Percentiles rank a stretch among this genome's conserved stretches.
phyloP scores from a whole-genome alignment of 2,888 invertebrate genomes.

The Drosophila paucipuncta region DNA sequence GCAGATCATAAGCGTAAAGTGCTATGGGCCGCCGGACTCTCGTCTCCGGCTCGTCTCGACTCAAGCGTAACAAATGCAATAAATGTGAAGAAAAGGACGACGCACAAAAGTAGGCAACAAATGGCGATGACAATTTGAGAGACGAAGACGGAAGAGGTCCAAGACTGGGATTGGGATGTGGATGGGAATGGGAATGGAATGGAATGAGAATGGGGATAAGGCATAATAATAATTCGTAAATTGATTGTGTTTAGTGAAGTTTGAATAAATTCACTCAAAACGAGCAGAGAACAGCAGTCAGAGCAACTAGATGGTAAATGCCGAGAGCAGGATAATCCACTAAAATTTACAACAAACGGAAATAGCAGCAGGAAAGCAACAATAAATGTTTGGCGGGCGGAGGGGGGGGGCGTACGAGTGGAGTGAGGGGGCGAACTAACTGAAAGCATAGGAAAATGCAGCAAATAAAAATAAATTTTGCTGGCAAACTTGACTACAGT shows the following conservation, averaged over 20 bases:
- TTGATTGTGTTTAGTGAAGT: slow-evolving; percentile 83
- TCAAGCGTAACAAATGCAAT: slow-evolving; percentile 80
- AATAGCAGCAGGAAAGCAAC: slow-evolving; percentile 78
- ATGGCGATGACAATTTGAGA: slow-evolving; percentile 67
- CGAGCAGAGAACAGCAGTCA: slow-evolving; percentile 19
- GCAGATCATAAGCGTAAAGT: slow-evolving; percentile 78
- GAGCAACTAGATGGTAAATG: slow-evolving; percentile 18
- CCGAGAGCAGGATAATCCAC: slow-evolving; percentile 78
- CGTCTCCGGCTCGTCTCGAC: slow-evolving; percentile 31
- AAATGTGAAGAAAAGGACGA: slow-evolving; percentile 67
- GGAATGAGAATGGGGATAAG: slow-evolving; percentile 18
- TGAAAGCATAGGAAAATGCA: slow-evolving; percentile 60
- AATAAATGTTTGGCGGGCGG: slow-evolving; percentile 37
- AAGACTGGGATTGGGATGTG: neutral
- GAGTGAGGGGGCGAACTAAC: neutral
- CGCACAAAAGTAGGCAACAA: slow-evolving; percentile 66
- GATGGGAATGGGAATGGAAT: neutral
- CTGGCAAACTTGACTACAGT: slow-evolving; percentile 27
- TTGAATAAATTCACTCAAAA: slow-evolving; percentile 78
- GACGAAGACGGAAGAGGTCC: slow-evolving; percentile 2
- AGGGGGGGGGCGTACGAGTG: neutral
- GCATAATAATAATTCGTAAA: slow-evolving; percentile 82
- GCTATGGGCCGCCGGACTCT: slow-evolving; percentile 39
- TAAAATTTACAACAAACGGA: slow-evolving; percentile 83
- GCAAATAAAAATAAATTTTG: slow-evolving; percentile 80